phyloP scores from a whole-genome alignment of 2,113 vertebrate species.

The Dromas ardeola region DNA sequence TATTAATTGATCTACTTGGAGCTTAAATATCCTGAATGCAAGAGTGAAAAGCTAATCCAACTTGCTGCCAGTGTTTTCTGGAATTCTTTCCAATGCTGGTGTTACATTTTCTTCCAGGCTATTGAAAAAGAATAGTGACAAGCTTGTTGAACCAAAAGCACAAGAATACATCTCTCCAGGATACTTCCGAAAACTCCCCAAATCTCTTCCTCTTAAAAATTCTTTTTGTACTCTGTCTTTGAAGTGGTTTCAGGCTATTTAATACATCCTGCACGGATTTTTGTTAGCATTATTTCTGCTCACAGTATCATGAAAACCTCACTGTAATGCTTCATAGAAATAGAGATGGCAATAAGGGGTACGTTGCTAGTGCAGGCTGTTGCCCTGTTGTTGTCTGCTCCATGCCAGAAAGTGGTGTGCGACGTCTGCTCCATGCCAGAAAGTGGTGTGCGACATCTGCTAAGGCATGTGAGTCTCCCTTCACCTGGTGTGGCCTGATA shows the following conservation, averaged over 20 bases:
- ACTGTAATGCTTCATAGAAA: neutral
- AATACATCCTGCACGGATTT: neutral
- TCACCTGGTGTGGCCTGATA: neutral
- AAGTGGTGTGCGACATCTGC: neutral
- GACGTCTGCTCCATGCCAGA: neutral
- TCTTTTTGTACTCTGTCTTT: neutral
- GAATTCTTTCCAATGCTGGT: neutral
- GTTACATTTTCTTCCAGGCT: neutral
- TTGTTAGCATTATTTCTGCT: neutral
- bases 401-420: neutral
- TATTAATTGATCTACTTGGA: neutral
- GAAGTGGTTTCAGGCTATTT: neutral
- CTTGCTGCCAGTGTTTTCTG: neutral
- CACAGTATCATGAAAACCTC: neutral
- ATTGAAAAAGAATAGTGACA: neutral
- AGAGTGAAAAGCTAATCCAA: neutral
- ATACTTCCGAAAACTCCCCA: neutral
- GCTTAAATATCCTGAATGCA: neutral
- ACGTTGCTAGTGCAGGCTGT: neutral
- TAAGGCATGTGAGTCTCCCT: neutral
- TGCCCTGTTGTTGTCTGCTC: neutral
- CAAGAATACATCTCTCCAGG: neutral
- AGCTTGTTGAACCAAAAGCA: neutral
- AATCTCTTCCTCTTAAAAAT: neutral
- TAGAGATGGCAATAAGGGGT: neutral